Percentiles rank a stretch among this genome's conserved stretches.
phyloP scores from a whole-genome alignment of 1,140 invertebrate species.

The Tetragonula clypearis region DNA sequence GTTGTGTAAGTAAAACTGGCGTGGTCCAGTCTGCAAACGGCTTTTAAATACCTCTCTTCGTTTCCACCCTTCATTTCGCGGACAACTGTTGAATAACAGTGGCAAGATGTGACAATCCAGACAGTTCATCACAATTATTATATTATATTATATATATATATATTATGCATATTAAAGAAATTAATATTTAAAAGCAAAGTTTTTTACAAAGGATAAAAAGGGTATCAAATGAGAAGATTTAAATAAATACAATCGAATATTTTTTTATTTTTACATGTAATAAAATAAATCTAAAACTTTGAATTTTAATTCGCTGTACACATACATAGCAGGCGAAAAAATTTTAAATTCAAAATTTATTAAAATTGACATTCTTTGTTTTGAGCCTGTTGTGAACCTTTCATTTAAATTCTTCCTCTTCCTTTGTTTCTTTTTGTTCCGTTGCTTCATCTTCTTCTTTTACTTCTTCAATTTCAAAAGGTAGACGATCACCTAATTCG shows the following conservation, averaged over 20 bases:
- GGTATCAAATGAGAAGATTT: background rate
- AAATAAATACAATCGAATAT: background rate
- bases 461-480: slow-evolving; percentile 65
- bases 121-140: background rate
- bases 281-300: too few species aligned
- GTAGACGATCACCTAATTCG: slow-evolving; percentile 89
- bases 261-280: background rate
- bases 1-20: slow-evolving; percentile 59
- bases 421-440: slow-evolving; percentile 13
- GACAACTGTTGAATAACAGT: background rate
- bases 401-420: background rate
- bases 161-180: background rate
- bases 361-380: too few species aligned
- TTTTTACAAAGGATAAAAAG: background rate
- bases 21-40: slow-evolving; percentile 36
- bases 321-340: too few species aligned
- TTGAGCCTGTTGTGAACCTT: background rate
- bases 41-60: slow-evolving; percentile 66
- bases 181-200: background rate
- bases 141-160: too few species aligned
- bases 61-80: slow-evolving; percentile 16
- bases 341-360: too few species aligned
- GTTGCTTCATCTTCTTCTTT: background rate
- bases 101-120: background rate
- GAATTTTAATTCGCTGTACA: too few species aligned